These are phyloP conservation scores for Wasmannia auropunctata DNA, from an alignment of 1,140 invertebrate species.

Conservation along the genomic window DNA sequence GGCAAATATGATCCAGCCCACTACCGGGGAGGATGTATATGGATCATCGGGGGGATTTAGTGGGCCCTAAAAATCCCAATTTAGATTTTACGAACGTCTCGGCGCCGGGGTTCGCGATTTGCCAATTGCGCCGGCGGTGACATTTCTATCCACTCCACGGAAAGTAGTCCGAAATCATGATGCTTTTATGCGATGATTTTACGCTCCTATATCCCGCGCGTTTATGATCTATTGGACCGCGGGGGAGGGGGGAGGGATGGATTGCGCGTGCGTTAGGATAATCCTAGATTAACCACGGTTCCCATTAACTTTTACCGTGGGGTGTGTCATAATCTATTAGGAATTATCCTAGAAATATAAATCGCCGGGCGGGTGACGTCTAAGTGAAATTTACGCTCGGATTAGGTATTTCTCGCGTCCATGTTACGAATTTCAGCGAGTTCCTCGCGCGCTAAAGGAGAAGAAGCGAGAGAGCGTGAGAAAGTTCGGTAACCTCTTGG, in stretches of 20 bases:
- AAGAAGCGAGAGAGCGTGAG: neutral
- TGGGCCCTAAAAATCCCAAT: conserved; percentile 70
- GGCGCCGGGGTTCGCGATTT: conserved; percentile 47
- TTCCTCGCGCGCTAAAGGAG: neutral
- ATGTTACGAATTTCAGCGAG: conserved; percentile 8
- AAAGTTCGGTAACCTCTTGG: neutral
- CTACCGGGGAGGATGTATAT: conserved; percentile 27
- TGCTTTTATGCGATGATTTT: conserved; percentile 48
- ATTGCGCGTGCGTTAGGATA: conserved; percentile 17
- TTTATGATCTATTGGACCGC: conserved; percentile 18
- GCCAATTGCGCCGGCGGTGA: conserved; percentile 5
- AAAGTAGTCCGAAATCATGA: conserved; percentile 44
- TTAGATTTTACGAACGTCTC: conserved; percentile 63
- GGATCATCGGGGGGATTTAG: conserved; percentile 61
- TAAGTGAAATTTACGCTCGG: conserved; percentile 32
- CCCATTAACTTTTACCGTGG: conserved; percentile 41
- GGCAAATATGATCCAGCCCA: conserved; percentile 24
- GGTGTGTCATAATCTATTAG: neutral
- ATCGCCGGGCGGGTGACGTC: neutral
- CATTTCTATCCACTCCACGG: conserved; percentile 36
- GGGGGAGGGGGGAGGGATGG: too few relatives aligned
- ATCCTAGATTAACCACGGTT: conserved; percentile 29
- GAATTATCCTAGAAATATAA: conserved; percentile 11
- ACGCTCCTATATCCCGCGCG: conserved; percentile 13
- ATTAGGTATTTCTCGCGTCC: conserved; percentile 19